phyloP scores from a whole-genome alignment of 2,888 invertebrate genomes.

The Loripinus fragilis region DNA sequence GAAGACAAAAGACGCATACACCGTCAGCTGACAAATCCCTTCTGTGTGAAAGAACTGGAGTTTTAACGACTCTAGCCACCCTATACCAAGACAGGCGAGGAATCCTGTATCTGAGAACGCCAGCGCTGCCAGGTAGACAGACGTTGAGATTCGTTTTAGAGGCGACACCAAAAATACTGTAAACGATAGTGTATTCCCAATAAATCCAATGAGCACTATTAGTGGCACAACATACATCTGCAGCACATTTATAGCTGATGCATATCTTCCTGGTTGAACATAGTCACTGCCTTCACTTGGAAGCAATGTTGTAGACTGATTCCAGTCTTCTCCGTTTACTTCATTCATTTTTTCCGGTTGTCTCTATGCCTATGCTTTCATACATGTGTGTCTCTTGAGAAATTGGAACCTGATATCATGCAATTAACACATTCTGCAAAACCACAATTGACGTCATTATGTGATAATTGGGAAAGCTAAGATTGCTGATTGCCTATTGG shows the following conservation, averaged over 20 bases:
- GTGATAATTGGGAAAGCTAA: too few species aligned
- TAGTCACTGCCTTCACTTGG: not conserved
- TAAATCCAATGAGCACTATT: conserved; percentile 67
- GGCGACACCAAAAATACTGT: conserved; percentile 67
- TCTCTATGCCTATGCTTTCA: too few species aligned
- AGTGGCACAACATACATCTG: conserved; percentile 66
- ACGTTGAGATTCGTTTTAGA: conserved; percentile 66
- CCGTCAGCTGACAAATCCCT: conserved; percentile 69
- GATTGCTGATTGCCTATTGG: too few species aligned
- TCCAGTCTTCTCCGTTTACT: not conserved
- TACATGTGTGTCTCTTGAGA: too few species aligned
- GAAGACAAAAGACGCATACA: conserved; percentile 70
- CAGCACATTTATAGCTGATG: conserved; percentile 82
- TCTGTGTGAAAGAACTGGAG: conserved; percentile 62
- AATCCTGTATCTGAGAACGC: conserved; percentile 71
- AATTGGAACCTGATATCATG: too few species aligned
- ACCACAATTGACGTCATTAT: too few species aligned
- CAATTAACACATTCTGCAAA: too few species aligned
- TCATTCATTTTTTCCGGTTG: not conserved
- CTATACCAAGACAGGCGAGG: conserved; percentile 64
- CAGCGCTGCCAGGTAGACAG: conserved; percentile 70
- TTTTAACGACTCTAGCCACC: conserved; percentile 69
- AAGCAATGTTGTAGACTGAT: not conserved
- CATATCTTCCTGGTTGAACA: conserved; percentile 10
- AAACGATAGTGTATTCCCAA: conserved; percentile 70